Evolutionary conservation across 2,888 invertebrate species (phyloP).

Genomic region (Athetis lepigone): DNA sequence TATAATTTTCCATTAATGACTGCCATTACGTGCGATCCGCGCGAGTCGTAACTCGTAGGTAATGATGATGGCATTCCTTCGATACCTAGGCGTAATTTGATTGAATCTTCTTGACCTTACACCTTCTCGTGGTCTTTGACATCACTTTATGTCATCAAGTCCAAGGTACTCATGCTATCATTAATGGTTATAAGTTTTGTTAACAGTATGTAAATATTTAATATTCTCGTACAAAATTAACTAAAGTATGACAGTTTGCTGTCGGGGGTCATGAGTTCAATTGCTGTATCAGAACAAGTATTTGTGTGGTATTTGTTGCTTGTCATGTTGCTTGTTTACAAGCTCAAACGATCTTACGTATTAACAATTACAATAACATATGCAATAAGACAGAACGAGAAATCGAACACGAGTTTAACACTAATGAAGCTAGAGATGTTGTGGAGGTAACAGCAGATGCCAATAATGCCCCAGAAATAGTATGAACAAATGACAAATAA

Average conservation of each 20-base stretch:
- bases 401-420: no score
- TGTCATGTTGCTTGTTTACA: constrained; percentile 2
- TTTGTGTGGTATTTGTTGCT: not conserved
- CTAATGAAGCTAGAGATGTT: not conserved
- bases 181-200: constrained; percentile 6
- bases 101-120: constrained; percentile 52
- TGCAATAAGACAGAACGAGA: no score
- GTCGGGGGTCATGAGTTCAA: not conserved
- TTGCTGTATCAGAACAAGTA: not conserved
- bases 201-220: not conserved
- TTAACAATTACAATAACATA: no score
- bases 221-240: not conserved
- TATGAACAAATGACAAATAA: not conserved
- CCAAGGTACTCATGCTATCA: constrained; percentile 33
- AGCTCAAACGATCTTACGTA: not conserved
- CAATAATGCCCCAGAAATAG: not conserved
- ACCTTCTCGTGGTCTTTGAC: constrained; percentile 44
- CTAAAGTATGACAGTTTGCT: constrained; percentile 2
- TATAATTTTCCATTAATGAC: constrained; percentile 46
- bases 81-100: constrained; percentile 39
- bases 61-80: constrained; percentile 56
- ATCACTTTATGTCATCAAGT: constrained; percentile 44
- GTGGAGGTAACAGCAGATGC: not conserved
- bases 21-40: constrained; percentile 34
- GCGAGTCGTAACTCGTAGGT: constrained; percentile 33